Base-by-base conservation (phyloP, 2,888 invertebrate species). In the Brachycybe producta region DNA sequence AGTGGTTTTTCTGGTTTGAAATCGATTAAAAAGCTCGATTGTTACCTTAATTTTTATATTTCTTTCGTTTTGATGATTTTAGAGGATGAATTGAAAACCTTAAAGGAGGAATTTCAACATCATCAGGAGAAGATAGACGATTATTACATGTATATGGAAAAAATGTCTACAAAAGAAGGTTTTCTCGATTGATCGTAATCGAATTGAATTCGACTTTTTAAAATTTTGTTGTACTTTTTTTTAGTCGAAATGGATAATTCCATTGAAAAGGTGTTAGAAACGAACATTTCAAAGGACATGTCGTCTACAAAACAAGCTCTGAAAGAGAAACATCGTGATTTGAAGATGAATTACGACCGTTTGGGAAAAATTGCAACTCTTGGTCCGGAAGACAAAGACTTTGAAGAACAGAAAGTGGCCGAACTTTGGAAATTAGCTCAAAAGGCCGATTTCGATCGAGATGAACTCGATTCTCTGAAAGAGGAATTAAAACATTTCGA, bases 101-200 rank as follows among this genome's bases (percentile, higher is more conserved):
- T 94, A 15, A 83, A 81, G 62, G 84, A 91, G 64, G 94, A 94
- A 67, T 91, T 94, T 62, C 69, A 70, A 19, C 91, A 92, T 65
- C 90, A 94, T 62, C 88, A 92, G 65, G 84, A 90, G 58, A 92
- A 91, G 69, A 78, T 92, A 44, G 84, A 91, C 64, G 82, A 92
- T 62, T 92, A 88, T 64, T 83, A 86, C 65, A 77, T 80, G 38
- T 65, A 92, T 52, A 70, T 88, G 46, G 75, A 77, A 57, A 80
- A 84, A 60, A 70, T 82, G 27, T 80, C 83, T 57, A 67, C 73
- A 36, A 73, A 71, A 17, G 67, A 58, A 54, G 53, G 41, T 19
- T 26, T 19, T 13, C 13, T 15, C n/a, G n/a, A n/a, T 30, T 2
- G 40, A 40, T 13, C 27, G 4, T 30, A 11, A 11, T 39, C n/a